Percentiles rank a stretch among this genome's conserved stretches.
These are phyloP conservation scores for Agapornis canus DNA, from an alignment of 2,797 vertebrate species.

Conservation along the genomic window DNA sequence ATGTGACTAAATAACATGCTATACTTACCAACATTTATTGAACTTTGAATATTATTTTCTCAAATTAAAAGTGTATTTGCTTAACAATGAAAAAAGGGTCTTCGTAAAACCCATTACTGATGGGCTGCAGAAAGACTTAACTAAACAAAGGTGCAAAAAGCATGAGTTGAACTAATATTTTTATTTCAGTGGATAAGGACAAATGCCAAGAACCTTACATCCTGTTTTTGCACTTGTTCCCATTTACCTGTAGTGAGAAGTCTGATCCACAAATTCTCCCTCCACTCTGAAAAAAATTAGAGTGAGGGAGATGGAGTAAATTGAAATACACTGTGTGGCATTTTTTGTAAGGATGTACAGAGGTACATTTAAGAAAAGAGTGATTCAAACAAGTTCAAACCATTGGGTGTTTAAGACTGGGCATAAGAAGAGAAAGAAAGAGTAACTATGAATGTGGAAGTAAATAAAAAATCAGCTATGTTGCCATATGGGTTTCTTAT, in stretches of 20 bases:
- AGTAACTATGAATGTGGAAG: not conserved
- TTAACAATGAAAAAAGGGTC: slow-evolving; percentile 1
- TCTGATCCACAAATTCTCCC: not conserved
- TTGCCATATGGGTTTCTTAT: not conserved
- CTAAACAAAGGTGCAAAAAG: not conserved
- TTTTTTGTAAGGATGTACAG: not conserved
- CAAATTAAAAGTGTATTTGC: slow-evolving; percentile 3
- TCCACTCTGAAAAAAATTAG: not conserved
- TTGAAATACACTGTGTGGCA: accelerated
- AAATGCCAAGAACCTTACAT: not conserved
- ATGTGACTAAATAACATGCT: not conserved
- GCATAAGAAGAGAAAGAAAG: not conserved
- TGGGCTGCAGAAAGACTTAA: not conserved
- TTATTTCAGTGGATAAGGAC: not conserved
- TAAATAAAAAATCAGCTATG: not conserved
- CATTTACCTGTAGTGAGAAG: not conserved
- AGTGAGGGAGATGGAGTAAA: not conserved
- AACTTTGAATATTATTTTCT: slow-evolving; percentile 22
- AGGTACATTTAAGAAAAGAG: not conserved
- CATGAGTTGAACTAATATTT: not conserved
- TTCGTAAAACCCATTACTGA: not conserved
- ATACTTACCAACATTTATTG: slow-evolving; percentile 26
- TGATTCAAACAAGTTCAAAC: not conserved
- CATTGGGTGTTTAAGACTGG: not conserved
- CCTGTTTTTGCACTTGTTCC: not conserved